These are phyloP conservation scores for Ennomos quercinarius DNA, from an alignment of 2,888 invertebrate species.

Conservation along the genomic window DNA sequence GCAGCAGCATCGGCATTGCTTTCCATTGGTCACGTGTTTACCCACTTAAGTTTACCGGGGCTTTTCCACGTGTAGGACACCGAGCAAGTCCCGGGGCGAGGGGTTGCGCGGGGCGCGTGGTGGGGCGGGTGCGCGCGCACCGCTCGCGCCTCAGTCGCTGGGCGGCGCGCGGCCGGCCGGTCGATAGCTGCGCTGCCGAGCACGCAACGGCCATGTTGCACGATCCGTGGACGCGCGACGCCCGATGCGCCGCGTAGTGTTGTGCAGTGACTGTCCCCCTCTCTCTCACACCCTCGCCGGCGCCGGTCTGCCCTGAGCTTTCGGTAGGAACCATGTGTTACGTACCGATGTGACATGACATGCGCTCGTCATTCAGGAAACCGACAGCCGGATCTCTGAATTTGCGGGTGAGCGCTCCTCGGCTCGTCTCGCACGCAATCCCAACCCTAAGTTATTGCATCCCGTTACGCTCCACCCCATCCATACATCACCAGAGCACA, in stretches of 20 bases:
- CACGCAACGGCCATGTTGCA: constrained; percentile 69
- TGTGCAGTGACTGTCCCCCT: constrained; percentile 58
- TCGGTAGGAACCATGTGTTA: constrained; percentile 45
- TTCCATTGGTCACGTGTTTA: constrained; percentile 31
- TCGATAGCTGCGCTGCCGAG: constrained; percentile 72
- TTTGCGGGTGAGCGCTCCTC: constrained; percentile 27
- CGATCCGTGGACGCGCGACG: constrained; percentile 71
- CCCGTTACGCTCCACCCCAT: not conserved
- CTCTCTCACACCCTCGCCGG: constrained; percentile 47
- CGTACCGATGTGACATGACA: constrained; percentile 21
- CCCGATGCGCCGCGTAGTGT: constrained; percentile 63
- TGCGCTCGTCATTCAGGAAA: constrained; percentile 21
- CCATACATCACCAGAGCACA: constrained; percentile 12
- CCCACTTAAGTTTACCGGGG: constrained; percentile 35
- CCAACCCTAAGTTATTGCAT: constrained; percentile 1
- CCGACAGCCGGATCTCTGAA: constrained; percentile 21
- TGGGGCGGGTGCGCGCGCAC: constrained; percentile 76
- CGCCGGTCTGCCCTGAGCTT: constrained; percentile 57
- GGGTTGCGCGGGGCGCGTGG: constrained; percentile 43
- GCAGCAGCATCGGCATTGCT: constrained; percentile 8
- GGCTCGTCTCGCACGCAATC: constrained; percentile 12
- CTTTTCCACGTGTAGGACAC: constrained; percentile 29
- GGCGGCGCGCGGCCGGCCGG: constrained; percentile 79
- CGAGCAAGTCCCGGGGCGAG: constrained; percentile 30
- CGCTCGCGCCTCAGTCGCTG: constrained; percentile 73